These are phyloP conservation scores for Ametastegia equiseti DNA, from an alignment of 2,888 invertebrate species.

Conservation along the genomic window DNA sequence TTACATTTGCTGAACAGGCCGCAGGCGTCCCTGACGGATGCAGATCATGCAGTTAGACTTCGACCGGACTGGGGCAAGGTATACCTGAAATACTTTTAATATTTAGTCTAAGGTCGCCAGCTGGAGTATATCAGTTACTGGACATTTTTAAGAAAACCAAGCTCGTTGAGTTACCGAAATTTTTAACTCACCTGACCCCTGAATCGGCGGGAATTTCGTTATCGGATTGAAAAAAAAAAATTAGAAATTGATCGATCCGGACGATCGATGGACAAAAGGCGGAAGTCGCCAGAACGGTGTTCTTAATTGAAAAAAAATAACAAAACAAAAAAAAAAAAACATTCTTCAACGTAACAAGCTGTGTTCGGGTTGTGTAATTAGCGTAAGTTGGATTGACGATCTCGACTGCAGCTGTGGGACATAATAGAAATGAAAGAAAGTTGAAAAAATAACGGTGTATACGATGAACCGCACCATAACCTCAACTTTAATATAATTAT, in stretches of 20 bases:
- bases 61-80: constrained; percentile 85
- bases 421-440: background rate
- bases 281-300: background rate
- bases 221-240: too few species aligned
- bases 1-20: constrained; percentile 80
- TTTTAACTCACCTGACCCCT: too few species aligned
- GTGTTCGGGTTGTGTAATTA: background rate
- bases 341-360: background rate
- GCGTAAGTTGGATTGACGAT: background rate
- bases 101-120: too few species aligned
- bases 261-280: background rate
- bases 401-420: background rate
- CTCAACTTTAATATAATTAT: constrained; percentile 5
- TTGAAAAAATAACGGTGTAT: background rate
- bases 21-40: constrained; percentile 82
- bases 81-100: constrained; percentile 54
- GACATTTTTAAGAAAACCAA: too few species aligned
- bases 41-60: constrained; percentile 80
- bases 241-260: background rate
- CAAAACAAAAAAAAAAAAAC: too few species aligned
- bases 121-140: too few species aligned
- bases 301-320: background rate
- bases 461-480: too few species aligned
- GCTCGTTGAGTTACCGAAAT: too few species aligned
- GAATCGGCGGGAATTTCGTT: background rate